Evolutionary conservation across 1,140 invertebrate genomes (phyloP).

Genomic region (Plutomurus gul): DNA sequence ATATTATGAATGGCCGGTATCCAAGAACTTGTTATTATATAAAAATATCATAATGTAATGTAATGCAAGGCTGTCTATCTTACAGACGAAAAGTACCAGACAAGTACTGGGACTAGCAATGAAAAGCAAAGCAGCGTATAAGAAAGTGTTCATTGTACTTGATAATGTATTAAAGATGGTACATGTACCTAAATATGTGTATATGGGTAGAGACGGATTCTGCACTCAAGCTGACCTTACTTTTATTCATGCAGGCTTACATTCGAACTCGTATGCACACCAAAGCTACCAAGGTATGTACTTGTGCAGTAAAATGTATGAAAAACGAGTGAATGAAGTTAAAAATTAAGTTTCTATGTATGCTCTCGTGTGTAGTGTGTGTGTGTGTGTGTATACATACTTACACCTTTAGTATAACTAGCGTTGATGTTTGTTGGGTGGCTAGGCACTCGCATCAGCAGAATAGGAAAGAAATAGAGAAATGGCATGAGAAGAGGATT

Average conservation of each 20-base stretch:
- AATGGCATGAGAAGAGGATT: conserved; percentile 6
- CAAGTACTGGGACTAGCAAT: not conserved
- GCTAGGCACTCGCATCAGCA: not conserved
- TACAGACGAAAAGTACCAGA: not conserved
- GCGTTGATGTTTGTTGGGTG: too few relatives aligned
- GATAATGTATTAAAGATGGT: not conserved
- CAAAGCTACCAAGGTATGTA: not conserved
- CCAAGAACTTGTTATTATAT: not conserved
- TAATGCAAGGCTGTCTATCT: not conserved
- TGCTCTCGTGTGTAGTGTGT: not conserved
- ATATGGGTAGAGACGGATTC: too few relatives aligned
- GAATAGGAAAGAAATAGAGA: not conserved
- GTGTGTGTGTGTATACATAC: not conserved
- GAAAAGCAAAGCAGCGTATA: not conserved
- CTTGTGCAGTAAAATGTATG: not conserved
- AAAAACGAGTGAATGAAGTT: conserved; percentile 26
- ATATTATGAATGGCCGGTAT: not conserved
- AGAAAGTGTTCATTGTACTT: conserved; percentile 13
- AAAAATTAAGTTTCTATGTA: not conserved
- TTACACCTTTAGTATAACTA: not conserved
- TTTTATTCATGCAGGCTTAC: not conserved
- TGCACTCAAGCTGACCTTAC: conserved; percentile 2
- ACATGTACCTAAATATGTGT: not conserved
- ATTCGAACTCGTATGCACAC: not conserved
- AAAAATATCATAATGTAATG: conserved; percentile 20